These are phyloP conservation scores for Pseudotriccus pelzelni DNA, from an alignment of 2,797 vertebrate species.

Conservation along the genomic window DNA sequence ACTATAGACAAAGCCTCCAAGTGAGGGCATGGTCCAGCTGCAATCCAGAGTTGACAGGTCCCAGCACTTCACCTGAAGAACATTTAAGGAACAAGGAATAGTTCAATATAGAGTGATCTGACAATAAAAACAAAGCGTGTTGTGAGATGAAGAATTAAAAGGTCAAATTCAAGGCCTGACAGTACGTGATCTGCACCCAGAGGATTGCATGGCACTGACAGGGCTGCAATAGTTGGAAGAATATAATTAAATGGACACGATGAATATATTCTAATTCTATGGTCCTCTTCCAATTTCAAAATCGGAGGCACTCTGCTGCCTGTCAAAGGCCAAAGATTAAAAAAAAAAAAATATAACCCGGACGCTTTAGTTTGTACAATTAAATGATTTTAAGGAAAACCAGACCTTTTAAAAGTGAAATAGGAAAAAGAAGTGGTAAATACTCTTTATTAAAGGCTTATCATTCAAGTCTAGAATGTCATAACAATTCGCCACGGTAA, in stretches of 20 bases:
- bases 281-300: background rate
- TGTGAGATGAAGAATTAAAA: background rate
- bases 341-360: background rate
- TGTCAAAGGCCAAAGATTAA: background rate
- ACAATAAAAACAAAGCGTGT: background rate
- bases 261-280: background rate
- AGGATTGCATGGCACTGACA: background rate
- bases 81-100: background rate
- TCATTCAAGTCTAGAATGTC: background rate
- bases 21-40: slow-evolving; percentile 90
- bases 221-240: background rate
- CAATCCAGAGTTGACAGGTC: slow-evolving; percentile 87
- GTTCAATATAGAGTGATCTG: background rate
- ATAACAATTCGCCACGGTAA: background rate
- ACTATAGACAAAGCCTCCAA: slow-evolving; percentile 91
- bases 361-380: background rate
- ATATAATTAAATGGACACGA: background rate
- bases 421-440: background rate
- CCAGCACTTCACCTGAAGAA: slow-evolving; percentile 93
- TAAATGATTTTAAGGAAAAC: background rate
- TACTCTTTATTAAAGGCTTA: background rate
- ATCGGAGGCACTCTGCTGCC: background rate
- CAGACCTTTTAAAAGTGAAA: background rate
- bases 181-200: background rate
- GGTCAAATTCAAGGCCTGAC: background rate